These are phyloP conservation scores for Amphibalanus amphitrite DNA, from an alignment of 1,140 invertebrate species.

Conservation along the genomic window DNA sequence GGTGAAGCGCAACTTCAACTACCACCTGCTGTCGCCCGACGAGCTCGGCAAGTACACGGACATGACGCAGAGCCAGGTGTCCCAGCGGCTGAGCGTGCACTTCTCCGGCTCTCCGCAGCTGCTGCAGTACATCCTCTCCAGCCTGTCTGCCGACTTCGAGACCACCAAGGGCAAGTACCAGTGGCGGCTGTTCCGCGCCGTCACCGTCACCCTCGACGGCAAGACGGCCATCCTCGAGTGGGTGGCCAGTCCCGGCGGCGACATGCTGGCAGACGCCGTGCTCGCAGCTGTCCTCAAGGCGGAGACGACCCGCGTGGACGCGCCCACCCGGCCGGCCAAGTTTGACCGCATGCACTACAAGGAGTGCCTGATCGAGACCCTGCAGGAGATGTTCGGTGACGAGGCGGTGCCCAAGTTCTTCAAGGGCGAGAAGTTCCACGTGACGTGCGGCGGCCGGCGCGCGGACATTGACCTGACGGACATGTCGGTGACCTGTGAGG, in stretches of 20 bases:
- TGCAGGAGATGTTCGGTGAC: slow-evolving; percentile 84
- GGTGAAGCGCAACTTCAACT: slow-evolving; percentile 96
- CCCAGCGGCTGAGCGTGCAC: slow-evolving; percentile 72
- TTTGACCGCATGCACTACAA: slow-evolving; percentile 74
- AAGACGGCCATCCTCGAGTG: slow-evolving; percentile 53
- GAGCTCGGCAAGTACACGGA: slow-evolving; percentile 94
- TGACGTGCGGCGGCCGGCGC: slow-evolving; percentile 64
- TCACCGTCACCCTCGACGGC: slow-evolving; percentile 67
- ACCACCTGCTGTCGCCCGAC: slow-evolving; percentile 76
- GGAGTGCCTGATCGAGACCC: slow-evolving; percentile 55
- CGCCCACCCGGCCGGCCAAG: slow-evolving; percentile 38
- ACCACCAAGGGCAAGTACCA: slow-evolving; percentile 47
- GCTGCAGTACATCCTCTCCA: slow-evolving; percentile 63
- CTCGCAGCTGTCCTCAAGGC: slow-evolving; percentile 64
- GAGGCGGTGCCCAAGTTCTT: slow-evolving; percentile 87
- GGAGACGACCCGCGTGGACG: slow-evolving; percentile 31
- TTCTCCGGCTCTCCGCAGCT: slow-evolving; percentile 60
- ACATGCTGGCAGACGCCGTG: slow-evolving; percentile 95
- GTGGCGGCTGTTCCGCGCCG: slow-evolving; percentile 47
- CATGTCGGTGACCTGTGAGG: slow-evolving; percentile 57
- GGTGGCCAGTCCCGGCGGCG: slow-evolving; percentile 82
- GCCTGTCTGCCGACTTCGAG: slow-evolving; percentile 64
- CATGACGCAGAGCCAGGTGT: slow-evolving; percentile 77
- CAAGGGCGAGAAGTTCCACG: slow-evolving; percentile 69
- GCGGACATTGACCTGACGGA: slow-evolving; percentile 69